phyloP scores from a whole-genome alignment of 2,113 vertebrate genomes.

The Zingel zingel region DNA sequence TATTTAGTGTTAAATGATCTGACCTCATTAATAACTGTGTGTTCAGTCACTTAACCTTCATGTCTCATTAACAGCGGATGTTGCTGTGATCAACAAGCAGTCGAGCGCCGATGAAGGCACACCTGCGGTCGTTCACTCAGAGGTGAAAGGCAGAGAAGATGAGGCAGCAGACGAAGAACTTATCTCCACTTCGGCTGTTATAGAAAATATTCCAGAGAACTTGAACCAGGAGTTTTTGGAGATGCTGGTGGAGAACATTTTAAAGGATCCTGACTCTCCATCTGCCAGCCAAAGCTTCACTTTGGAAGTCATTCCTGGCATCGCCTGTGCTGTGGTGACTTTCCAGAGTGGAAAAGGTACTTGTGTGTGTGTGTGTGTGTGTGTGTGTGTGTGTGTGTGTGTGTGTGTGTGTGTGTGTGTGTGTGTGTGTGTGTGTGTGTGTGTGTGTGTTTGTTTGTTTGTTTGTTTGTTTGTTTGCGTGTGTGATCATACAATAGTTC shows the following conservation, averaged over 20 bases:
- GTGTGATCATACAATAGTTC: neutral
- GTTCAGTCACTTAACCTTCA: neutral
- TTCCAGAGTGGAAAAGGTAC: conserved; percentile 85
- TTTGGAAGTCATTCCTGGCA: conserved; percentile 86
- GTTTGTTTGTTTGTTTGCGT: conserved; percentile 18
- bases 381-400: conserved; percentile 5
- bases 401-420: conserved; percentile 19
- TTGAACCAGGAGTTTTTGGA: conserved; percentile 64
- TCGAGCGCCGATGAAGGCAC: neutral
- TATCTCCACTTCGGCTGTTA: conserved; percentile 61
- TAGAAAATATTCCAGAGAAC: conserved; percentile 84
- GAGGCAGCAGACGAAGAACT: conserved; percentile 15
- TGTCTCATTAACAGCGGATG: conserved; percentile 24
- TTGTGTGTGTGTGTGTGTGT: neutral
- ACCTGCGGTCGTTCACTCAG: neutral
- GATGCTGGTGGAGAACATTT: conserved; percentile 88
- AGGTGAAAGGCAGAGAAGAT: neutral
- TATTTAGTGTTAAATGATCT: neutral
- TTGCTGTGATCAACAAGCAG: neutral
- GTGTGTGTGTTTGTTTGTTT: neutral
- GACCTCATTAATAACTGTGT: neutral
- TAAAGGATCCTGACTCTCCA: conserved; percentile 57
- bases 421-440: conserved; percentile 69
- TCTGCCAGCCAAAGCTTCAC: conserved; percentile 74
- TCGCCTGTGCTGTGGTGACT: conserved; percentile 82